phyloP scores from a whole-genome alignment of 1,140 invertebrate species.

The Drosophila subpulchrella region DNA sequence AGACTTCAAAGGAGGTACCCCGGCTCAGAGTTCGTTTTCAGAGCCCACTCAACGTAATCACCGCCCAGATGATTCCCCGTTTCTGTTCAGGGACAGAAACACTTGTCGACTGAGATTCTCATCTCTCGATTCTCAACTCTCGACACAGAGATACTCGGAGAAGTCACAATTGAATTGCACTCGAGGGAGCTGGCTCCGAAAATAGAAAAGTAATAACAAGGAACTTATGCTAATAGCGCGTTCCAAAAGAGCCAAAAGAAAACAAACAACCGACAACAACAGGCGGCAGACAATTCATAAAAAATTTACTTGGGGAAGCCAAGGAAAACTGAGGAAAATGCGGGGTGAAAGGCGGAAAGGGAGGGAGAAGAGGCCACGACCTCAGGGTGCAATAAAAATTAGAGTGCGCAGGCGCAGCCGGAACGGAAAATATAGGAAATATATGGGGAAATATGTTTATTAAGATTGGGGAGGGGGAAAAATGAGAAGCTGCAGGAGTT shows the following conservation, averaged over 20 bases:
- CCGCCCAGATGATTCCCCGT: constrained; percentile 25
- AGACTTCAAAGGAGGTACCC: constrained; percentile 49
- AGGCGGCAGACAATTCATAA: constrained; percentile 70
- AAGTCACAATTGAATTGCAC: constrained; percentile 37
- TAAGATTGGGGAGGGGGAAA: neutral
- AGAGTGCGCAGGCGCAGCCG: constrained; percentile 67
- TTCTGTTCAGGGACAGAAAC: constrained; percentile 25
- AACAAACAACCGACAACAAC: constrained; percentile 38
- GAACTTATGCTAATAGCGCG: constrained; percentile 78
- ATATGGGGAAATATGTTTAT: constrained; percentile 9
- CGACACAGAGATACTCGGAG: neutral
- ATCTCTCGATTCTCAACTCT: constrained; percentile 1
- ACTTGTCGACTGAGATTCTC: constrained; percentile 56
- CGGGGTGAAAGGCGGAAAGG: neutral
- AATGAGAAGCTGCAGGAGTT: constrained; percentile 32
- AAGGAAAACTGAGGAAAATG: neutral
- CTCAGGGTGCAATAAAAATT: constrained; percentile 67
- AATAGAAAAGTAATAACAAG: constrained; percentile 55
- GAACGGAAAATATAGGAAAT: constrained; percentile 10
- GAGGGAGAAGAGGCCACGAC: constrained; percentile 22
- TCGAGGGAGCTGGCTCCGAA: constrained; percentile 40
- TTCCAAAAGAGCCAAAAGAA: constrained; percentile 68
- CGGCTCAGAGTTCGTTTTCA: constrained; percentile 43
- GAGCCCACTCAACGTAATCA: constrained; percentile 62
- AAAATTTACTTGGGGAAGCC: constrained; percentile 53